Evolutionary conservation across 2,113 vertebrate genomes (phyloP), one percentile per base, ranked within the genome.

Genomic region (Brachypteracias leptosomus): DNA sequence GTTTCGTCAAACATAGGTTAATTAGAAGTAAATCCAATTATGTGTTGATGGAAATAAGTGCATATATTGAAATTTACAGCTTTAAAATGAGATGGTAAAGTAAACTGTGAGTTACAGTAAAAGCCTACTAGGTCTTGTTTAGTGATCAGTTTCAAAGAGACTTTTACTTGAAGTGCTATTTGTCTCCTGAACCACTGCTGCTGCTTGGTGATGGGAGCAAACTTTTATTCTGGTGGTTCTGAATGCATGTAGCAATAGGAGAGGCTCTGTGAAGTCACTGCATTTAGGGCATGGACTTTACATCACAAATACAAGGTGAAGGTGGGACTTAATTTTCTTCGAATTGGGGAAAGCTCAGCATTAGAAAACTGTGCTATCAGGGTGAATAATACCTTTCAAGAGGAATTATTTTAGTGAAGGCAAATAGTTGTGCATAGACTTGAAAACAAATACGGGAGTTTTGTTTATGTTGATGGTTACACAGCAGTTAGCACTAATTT

Each of bases 21-120:
- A 97, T 97, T 97, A 96, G 86, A 94, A 97, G 71, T 95, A 95
- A 97, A 96, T 95, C 85, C 77, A 97, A 89, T 97, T 96, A 85
- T 42, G 68, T 87, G 57, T 84, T 96, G 89, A 73, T 97, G 63
- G 89, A 85, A 95, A 73, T 84, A 66, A 95, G 46, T 82, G 75
- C 78, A 87, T 67, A 61, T 95, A 57, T 92, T 76, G 74, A 96
- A 94, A 95, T 96, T 79, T 97, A 96, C 68, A 93, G 24, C 86
- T 95, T 95, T 91, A 90, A 96, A 92, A 93, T 94, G 55, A 80
- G 82, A 95, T 95, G 89, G 59, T 90, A 90, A 96, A 88, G n/a
- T 95, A 72, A 90, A 93, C 74, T 94, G 62, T 35, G 51, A 89
- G 84, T 94, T 93, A 85, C 40, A 92, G 85, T 90, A 76, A 91